These are phyloP conservation scores for Cyphomyrmex costatus DNA, from an alignment of 1,140 invertebrate species.

Conservation along the genomic window DNA sequence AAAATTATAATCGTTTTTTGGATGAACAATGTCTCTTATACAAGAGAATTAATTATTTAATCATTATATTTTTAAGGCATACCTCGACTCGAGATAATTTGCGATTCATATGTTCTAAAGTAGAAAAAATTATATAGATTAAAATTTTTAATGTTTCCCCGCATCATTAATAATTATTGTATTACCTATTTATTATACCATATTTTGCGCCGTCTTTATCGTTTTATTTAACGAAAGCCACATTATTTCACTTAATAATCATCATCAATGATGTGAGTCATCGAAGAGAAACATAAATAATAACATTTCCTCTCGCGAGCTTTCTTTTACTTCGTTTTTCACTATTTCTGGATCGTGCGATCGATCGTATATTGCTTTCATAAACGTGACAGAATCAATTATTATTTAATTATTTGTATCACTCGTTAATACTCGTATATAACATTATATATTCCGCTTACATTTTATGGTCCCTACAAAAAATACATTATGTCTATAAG, in stretches of 20 bases:
- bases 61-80: constrained; percentile 45
- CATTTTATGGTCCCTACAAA: constrained; percentile 84
- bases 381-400: constrained; percentile 55
- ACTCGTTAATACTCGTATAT: constrained; percentile 60
- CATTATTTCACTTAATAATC: constrained; percentile 21
- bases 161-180: neutral
- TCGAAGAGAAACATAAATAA: constrained; percentile 19
- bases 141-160: neutral
- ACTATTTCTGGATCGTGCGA: constrained; percentile 7
- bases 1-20: neutral
- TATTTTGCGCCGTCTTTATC: neutral
- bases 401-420: constrained; percentile 53
- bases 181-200: neutral
- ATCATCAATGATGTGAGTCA: neutral
- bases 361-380: constrained; percentile 68
- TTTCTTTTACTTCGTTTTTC: neutral
- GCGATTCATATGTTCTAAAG: constrained; percentile 34
- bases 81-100: constrained; percentile 24
- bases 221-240: constrained; percentile 17
- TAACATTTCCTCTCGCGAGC: neutral
- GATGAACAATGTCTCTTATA: neutral
- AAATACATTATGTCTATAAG: constrained; percentile 85
- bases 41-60: constrained; percentile 13
- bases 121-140: constrained; percentile 38
- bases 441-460: constrained; percentile 72